Percentiles rank a stretch among this genome's conserved stretches.
phyloP scores from a whole-genome alignment of 2,888 invertebrate species.

The Spilosoma lubricipeda region DNA sequence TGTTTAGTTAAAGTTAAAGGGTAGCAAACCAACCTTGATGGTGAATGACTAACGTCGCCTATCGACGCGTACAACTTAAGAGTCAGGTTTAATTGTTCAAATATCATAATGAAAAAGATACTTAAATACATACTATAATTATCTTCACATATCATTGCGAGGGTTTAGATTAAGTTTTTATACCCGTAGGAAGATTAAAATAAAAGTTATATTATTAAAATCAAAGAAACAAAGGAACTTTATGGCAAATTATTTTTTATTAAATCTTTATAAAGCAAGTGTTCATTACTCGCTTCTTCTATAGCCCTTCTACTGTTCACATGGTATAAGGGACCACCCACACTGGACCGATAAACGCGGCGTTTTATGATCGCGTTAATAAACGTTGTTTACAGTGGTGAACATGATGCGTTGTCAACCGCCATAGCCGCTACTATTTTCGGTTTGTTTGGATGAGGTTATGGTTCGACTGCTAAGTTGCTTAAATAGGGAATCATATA shows the following conservation, averaged over 20 bases:
- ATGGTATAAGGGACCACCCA: conserved; percentile 78
- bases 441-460: conserved; percentile 61
- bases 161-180: neutral
- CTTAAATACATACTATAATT: no score
- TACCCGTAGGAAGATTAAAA: neutral
- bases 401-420: conserved; percentile 55
- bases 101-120: no score
- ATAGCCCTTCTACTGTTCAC: conserved; percentile 56
- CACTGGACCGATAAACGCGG: conserved; percentile 75
- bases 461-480: conserved; percentile 28
- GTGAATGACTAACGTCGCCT: no score
- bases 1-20: no score
- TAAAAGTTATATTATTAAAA: neutral
- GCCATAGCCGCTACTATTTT: conserved; percentile 52
- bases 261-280: neutral
- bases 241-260: neutral
- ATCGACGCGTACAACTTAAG: no score
- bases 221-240: neutral
- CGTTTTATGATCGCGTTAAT: conserved; percentile 80
- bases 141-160: no score
- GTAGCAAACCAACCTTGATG: no score
- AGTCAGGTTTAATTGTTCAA: no score
- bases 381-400: conserved; percentile 77
- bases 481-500: conserved; percentile 10
- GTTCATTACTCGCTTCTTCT: conserved; percentile 14